Conservation (phyloP, 2,797 vertebrate species). For the Buceros bicornis region DNA sequence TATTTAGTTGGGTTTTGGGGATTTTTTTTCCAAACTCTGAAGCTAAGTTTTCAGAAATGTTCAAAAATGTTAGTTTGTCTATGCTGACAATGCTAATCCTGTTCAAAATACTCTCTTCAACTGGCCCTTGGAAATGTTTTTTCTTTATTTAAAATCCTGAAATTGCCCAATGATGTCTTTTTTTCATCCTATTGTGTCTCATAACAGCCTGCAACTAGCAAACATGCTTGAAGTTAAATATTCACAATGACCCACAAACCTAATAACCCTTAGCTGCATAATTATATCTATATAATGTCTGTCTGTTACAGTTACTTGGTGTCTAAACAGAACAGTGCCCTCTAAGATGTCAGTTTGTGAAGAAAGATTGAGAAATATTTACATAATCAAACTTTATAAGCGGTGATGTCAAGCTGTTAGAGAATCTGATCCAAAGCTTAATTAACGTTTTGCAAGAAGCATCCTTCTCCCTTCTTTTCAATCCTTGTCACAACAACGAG, state of each 20-base stretch:
- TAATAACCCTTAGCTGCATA: neutral
- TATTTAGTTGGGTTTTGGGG: accelerated
- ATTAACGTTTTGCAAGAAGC: neutral
- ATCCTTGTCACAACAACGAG: neutral
- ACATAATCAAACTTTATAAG: neutral
- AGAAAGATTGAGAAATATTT: neutral
- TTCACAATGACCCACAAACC: neutral
- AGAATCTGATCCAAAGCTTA: neutral
- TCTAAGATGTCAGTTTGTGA: neutral
- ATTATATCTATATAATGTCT: neutral
- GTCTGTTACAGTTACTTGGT: neutral
- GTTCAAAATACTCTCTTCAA: neutral
- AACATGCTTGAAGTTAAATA: neutral
- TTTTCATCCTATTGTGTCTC: neutral
- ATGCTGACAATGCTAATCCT: neutral
- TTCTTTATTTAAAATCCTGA: neutral
- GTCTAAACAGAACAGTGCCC: neutral
- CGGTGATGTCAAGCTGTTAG: neutral
- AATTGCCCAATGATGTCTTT: neutral
- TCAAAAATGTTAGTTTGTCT: neutral
- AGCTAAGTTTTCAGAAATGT: neutral
- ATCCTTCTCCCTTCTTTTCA: neutral
- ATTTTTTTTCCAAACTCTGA: neutral
- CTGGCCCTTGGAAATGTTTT: neutral
- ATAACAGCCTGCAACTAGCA: neutral